Evolutionary conservation across 2,888 invertebrate genomes (phyloP).

Genomic region (Fragum fragum): DNA sequence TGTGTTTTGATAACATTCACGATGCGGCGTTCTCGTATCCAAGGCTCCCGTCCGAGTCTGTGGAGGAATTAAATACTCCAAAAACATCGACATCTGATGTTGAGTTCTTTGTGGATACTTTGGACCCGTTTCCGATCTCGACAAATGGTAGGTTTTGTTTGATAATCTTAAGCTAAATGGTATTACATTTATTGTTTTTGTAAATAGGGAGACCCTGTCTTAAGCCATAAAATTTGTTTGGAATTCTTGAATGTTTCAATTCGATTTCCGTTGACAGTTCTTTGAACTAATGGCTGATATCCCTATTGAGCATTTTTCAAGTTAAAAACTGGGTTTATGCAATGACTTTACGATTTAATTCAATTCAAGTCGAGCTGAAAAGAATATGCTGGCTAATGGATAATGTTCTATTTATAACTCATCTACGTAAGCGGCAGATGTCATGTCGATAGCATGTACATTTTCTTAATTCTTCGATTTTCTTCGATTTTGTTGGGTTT

Average conservation of each 20-base stretch:
- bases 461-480: neutral
- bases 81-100: slow-evolving; percentile 97
- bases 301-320: neutral
- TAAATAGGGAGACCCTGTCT: neutral
- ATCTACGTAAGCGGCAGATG: slow-evolving; percentile 21
- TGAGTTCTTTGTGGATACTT: slow-evolving; percentile 93
- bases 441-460: neutral
- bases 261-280: neutral
- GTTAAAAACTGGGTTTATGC: neutral
- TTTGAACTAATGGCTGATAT: neutral
- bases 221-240: neutral
- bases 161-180: slow-evolving; percentile 1
- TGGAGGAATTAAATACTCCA: slow-evolving; percentile 94
- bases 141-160: slow-evolving; percentile 92
- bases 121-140: slow-evolving; percentile 95
- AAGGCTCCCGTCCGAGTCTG: slow-evolving; percentile 83
- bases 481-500: neutral
- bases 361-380: neutral
- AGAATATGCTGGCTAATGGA: slow-evolving; percentile 23
- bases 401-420: slow-evolving; percentile 16
- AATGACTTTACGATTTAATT: neutral
- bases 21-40: slow-evolving; percentile 70
- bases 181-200: neutral
- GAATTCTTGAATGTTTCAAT: neutral
- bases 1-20: slow-evolving; percentile 73